These are phyloP conservation scores for Halcyon malimbica DNA, from an alignment of 2,113 vertebrate species.

Conservation along the genomic window DNA sequence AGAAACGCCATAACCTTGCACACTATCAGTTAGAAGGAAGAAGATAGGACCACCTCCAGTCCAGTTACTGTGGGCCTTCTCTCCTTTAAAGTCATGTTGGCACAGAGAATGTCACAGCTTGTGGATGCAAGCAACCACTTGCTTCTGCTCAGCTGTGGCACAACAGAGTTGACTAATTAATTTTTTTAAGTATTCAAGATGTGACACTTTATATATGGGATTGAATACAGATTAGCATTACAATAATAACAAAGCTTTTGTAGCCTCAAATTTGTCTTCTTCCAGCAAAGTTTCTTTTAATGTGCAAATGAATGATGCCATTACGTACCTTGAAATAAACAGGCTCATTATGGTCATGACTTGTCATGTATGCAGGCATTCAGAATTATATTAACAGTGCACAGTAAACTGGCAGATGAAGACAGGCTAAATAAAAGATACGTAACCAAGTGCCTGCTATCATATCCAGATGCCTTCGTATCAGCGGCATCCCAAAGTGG, in stretches of 20 bases:
- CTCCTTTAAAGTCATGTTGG: background rate
- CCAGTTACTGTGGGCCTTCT: background rate
- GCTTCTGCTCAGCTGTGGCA: slow-evolving; percentile 39
- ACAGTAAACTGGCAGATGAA: background rate
- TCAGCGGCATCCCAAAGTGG: background rate
- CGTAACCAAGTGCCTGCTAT: background rate
- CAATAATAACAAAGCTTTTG: slow-evolving; percentile 30
- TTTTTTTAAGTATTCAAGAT: slow-evolving; percentile 35
- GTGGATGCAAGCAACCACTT: background rate
- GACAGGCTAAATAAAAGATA: background rate
- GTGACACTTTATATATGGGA: slow-evolving; percentile 24
- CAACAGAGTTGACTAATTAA: slow-evolving; percentile 53
- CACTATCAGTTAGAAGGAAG: background rate
- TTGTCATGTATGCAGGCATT: background rate
- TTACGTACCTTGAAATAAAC: background rate
- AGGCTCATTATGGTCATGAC: background rate
- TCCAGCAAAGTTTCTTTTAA: slow-evolving; percentile 15
- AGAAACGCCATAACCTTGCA: background rate
- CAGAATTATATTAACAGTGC: background rate
- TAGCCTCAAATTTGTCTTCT: background rate
- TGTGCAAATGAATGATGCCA: slow-evolving; percentile 21
- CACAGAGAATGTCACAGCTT: slow-evolving; percentile 37
- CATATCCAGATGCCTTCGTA: background rate
- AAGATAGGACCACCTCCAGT: background rate
- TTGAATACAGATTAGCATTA: slow-evolving; percentile 59